These are phyloP conservation scores for Istiophorus platypterus DNA, from an alignment of 2,113 vertebrate species.

Conservation along the genomic window DNA sequence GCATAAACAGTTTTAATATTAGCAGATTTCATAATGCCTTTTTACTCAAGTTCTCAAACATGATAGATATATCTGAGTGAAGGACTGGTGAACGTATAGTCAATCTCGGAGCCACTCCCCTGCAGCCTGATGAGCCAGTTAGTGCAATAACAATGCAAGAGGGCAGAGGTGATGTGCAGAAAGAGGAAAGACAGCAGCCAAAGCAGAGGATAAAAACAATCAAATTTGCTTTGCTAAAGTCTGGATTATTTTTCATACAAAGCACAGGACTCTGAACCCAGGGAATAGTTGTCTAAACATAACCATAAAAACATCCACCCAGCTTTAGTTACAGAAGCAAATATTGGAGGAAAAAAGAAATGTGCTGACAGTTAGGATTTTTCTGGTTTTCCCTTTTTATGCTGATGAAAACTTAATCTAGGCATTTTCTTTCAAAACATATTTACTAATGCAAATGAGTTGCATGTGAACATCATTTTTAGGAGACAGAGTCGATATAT, in stretches of 20 bases:
- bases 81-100: neutral
- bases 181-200: neutral
- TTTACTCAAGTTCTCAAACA: neutral
- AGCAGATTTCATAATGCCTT: neutral
- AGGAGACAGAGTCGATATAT: slow-evolving; percentile 2
- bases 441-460: neutral
- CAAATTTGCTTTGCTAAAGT: neutral
- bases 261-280: too few relatives aligned
- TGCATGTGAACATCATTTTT: neutral
- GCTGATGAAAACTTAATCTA: slow-evolving; percentile 9
- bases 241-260: too few relatives aligned
- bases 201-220: neutral
- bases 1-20: slow-evolving; percentile 15
- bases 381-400: slow-evolving; percentile 1
- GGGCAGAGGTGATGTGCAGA: slow-evolving; percentile 1
- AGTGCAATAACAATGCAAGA: neutral
- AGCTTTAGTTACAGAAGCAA: neutral
- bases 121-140: neutral
- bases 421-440: neutral
- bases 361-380: neutral
- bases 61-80: neutral
- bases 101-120: neutral
- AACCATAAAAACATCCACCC: neutral
- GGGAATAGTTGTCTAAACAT: neutral
- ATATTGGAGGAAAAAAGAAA: neutral